Conservation (phyloP, 2,888 invertebrate genomes). For the Coenonympha glycerion region DNA sequence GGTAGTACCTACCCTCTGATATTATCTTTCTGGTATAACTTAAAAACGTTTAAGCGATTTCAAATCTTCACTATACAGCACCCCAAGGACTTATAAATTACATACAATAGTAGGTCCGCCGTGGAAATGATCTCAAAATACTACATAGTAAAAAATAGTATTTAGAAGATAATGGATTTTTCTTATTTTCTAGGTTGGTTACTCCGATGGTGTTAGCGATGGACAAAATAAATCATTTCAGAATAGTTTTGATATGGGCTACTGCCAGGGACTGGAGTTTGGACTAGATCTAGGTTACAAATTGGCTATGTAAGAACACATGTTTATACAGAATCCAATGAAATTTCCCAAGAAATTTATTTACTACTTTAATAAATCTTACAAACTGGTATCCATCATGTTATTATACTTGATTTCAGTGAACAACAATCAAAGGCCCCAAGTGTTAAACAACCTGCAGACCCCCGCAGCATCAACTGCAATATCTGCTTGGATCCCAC, state of each 20-base stretch:
- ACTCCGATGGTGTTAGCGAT: constrained; percentile 80
- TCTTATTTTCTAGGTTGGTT: constrained; percentile 73
- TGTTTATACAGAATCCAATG: too few relatives aligned
- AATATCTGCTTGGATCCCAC: constrained; percentile 48
- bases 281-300: constrained; percentile 75
- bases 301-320: constrained; percentile 35
- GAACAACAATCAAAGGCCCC: constrained; percentile 17
- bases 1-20: constrained; percentile 30
- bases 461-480: constrained; percentile 53
- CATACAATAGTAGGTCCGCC: too few relatives aligned
- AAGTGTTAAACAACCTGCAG: constrained; percentile 17
- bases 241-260: constrained; percentile 81
- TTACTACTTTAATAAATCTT: not conserved
- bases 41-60: too few relatives aligned
- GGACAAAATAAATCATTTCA: constrained; percentile 80
- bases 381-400: not conserved
- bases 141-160: too few relatives aligned
- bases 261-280: constrained; percentile 78
- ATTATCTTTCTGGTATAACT: not conserved
- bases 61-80: too few relatives aligned
- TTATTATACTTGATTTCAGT: constrained; percentile 29
- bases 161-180: too few relatives aligned
- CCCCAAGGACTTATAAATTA: too few relatives aligned
- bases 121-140: not conserved
- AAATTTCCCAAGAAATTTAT: too few relatives aligned